Conservation (phyloP, 2,797 vertebrate species). For the Lepidocolaptes lacrymiger region DNA sequence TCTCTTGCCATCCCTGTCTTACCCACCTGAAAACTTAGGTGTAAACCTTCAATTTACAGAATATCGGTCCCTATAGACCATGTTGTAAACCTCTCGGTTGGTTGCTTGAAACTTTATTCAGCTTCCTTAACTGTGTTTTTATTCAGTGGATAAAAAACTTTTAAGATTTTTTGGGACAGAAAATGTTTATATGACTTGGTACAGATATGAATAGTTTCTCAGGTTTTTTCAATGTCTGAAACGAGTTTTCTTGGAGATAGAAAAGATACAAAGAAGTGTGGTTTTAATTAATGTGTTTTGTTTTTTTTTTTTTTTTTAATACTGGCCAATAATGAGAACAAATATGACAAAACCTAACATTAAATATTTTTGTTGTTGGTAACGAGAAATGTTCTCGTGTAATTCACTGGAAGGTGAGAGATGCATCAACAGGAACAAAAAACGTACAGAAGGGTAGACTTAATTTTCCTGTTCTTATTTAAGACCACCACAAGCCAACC, state of each 20-base stretch:
- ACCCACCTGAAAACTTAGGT: not conserved
- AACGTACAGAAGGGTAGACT: rapidly evolving
- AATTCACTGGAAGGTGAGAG: not conserved
- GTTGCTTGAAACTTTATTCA: not conserved
- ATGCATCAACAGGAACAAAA: not conserved
- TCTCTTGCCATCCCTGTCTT: not conserved
- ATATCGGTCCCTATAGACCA: not conserved
- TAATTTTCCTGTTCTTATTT: not conserved
- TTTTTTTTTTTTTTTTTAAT: not conserved
- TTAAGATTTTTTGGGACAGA: not conserved
- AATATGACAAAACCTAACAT: not conserved
- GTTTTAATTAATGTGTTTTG: not conserved
- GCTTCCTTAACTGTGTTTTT: not conserved
- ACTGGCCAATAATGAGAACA: not conserved
- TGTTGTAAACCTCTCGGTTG: not conserved
- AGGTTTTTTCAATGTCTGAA: not conserved
- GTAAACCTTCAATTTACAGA: not conserved
- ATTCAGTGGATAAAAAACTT: not conserved
- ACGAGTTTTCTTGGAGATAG: not conserved
- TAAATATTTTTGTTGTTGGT: not conserved
- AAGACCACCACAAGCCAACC: not conserved
- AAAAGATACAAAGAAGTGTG: not conserved
- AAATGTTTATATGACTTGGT: not conserved
- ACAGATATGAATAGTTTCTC: not conserved
- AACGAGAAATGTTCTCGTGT: not conserved